A percentile compares a stretch with the other conserved stretches of the same genome.
phyloP scores from a whole-genome alignment of 1,140 invertebrate species.

The Sitodiplosis mosellana region DNA sequence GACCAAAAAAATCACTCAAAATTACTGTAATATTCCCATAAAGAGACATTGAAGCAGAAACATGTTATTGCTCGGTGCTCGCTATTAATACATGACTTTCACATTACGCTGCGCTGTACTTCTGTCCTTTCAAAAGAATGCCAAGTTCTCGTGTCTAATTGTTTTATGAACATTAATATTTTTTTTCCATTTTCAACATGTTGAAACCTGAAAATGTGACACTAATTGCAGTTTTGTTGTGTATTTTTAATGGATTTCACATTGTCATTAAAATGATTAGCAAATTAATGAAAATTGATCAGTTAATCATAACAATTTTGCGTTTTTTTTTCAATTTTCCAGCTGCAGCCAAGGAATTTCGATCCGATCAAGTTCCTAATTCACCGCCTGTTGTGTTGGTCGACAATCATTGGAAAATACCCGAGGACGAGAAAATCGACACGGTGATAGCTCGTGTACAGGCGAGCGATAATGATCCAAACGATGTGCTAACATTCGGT shows the following conservation, averaged over 20 bases:
- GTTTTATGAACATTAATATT: too few species aligned
- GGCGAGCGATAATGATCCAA: slow-evolving; percentile 36
- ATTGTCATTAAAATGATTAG: not conserved
- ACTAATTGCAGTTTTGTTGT: too few species aligned
- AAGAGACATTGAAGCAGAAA: too few species aligned
- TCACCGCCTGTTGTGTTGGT: slow-evolving; percentile 29
- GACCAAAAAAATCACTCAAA: too few species aligned
- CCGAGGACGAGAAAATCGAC: slow-evolving; percentile 41
- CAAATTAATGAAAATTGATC: not conserved
- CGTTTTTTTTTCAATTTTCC: not conserved
- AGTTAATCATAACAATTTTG: not conserved
- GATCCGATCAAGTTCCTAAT: slow-evolving; percentile 14
- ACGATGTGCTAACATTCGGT: slow-evolving; percentile 38
- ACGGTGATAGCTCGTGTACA: slow-evolving; percentile 36
- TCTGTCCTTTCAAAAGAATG: too few species aligned
- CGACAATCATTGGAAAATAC: slow-evolving; percentile 45
- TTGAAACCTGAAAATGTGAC: too few species aligned
- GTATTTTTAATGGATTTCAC: not conserved
- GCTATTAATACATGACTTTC: too few species aligned
- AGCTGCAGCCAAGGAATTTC: slow-evolving; percentile 11
- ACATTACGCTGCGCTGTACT: too few species aligned
- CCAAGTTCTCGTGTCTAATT: too few species aligned
- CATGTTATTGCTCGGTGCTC: too few species aligned
- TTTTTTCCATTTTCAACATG: too few species aligned
- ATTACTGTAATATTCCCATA: too few species aligned